Conservation (phyloP, 2,888 invertebrate genomes). For the Nineta flava region DNA sequence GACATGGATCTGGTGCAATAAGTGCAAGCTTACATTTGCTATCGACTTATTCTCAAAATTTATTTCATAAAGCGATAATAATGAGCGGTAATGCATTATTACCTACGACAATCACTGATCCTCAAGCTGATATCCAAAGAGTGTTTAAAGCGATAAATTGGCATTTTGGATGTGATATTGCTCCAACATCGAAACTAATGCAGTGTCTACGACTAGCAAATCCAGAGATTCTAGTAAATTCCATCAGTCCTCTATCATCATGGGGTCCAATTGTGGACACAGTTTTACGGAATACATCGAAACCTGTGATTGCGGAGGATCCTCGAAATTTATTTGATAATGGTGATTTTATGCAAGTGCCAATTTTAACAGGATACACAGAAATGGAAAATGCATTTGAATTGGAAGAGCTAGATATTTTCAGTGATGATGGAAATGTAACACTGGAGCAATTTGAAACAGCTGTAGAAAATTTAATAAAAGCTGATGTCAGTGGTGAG, state of each 20-base stretch:
- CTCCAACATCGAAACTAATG: constrained; percentile 48
- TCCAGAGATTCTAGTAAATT: constrained; percentile 40
- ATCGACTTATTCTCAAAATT: constrained; percentile 42
- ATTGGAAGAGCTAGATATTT: constrained; percentile 32
- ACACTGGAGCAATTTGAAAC: constrained; percentile 34
- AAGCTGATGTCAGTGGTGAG: constrained; percentile 40
- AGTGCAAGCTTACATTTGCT: constrained; percentile 64
- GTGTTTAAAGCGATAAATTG: constrained; percentile 47
- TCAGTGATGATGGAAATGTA: constrained; percentile 39
- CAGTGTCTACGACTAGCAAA: constrained; percentile 50
- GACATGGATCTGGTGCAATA: constrained; percentile 64
- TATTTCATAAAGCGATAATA: constrained; percentile 56
- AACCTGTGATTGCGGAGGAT: constrained; percentile 47
- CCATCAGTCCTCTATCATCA: constrained; percentile 35
- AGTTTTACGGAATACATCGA: constrained; percentile 46
- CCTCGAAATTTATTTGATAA: constrained; percentile 45
- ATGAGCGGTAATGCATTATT: constrained; percentile 65
- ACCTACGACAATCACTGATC: constrained; percentile 42
- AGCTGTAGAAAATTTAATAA: constrained; percentile 40
- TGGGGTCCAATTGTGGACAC: constrained; percentile 70
- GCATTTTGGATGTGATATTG: constrained; percentile 50
- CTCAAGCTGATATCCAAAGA: constrained; percentile 37
- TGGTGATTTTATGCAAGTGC: constrained; percentile 48
- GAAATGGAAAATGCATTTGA: constrained; percentile 66
- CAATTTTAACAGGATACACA: constrained; percentile 60